Base-by-base conservation (phyloP, 2,113 vertebrate genomes). In the Thunnus maccoyii region DNA sequence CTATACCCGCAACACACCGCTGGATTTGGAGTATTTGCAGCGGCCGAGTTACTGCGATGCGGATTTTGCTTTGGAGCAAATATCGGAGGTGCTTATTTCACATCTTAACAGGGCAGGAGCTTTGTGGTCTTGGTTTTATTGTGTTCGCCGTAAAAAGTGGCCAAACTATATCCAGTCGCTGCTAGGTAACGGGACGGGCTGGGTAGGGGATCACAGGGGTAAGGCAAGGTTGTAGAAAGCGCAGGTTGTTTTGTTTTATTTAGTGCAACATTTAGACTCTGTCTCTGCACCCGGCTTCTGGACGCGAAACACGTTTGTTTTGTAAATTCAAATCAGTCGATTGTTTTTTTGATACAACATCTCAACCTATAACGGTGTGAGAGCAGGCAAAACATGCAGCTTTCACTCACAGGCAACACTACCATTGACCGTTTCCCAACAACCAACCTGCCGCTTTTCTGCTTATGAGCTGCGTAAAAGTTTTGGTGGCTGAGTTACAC, bases 41-140 rank as follows among this genome's bases (percentile, higher is more conserved):
- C 97, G 97, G 86, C 97, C 97, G 89, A 99, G 97, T 91, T 99
- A 99, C 95, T 99, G 97, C 92, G 97, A 99, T 93, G 98, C 97
- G 74, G 96, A 95, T 72, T 97, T 99, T 92, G 97, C 98, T 88
- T 92, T 99, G 96, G 95, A 99, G 90, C 97, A 99, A 91, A 99
- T 99, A 86, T 94, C 96, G 64, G 96, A 99, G 98, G 98, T 99
- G 96, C 95, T 93, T 91, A 79, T 86, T 52, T 54, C 62, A 70
- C 76, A 27, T 84, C 76, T 74, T 75, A 57, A 47, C 80, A 41
- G 5, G 18, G 27, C 48, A 46, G 41, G 47, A 60, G 56, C 18
- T 76, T 15, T 54, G 17, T 18, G 76, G 36, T 88, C 71, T 70
- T 54, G 47, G 13, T 85, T 80, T 77, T 57, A 73, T 79, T 82